Evolutionary conservation across 1,140 invertebrate species (phyloP), one percentile per base, ranked within the genome.

Genomic region (Cydia strobilella): DNA sequence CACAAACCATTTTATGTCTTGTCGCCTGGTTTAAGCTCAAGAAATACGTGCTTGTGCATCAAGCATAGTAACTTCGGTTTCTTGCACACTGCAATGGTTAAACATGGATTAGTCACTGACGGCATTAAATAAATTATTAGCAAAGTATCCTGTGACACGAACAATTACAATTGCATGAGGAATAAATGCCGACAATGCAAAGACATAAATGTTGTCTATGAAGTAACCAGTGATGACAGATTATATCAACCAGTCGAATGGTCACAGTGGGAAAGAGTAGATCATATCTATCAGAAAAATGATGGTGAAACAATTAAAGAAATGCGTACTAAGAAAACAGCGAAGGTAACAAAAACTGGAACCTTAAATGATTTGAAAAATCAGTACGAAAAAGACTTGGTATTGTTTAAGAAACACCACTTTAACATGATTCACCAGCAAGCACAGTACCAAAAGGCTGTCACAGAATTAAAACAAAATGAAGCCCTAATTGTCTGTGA

Each of bases 371-470:
- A 74, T 2, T 35, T 78, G 12, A 75, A 73, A 25, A 23, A 54
- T 1, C 13, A 72, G 1, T 78, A 76, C 72, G 48, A 76, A 78
- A 72, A 45, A 1, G 42, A 74, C 5, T 35, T 80, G 20, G 1
- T 18, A 13, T 10, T 12, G 31, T 79, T 79, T 71, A 81, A 79
- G 75, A 69, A 48, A 31, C 79, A 80, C 65, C n/a, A 35, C 62
- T 77, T 23, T 66, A 77, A 75, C 27, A 74, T 13, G 31, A 59
- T 62, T 27, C 54, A 78, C n/a, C 77, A 78, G 31, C 45, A 76
- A 1, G 23, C 39, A 27, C 42, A 78, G 35, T 78, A 80, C 39
- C 20, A 42, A 39, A 31, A 31, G n/a, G 69, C 48, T 54, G 35
- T 75, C 23, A 54, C 18, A 13, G 54, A 51, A 39, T 69, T 81